A percentile compares a stretch with the other conserved stretches of the same genome.
phyloP scores from a whole-genome alignment of 2,797 vertebrate species.

The Lepus townsendii region DNA sequence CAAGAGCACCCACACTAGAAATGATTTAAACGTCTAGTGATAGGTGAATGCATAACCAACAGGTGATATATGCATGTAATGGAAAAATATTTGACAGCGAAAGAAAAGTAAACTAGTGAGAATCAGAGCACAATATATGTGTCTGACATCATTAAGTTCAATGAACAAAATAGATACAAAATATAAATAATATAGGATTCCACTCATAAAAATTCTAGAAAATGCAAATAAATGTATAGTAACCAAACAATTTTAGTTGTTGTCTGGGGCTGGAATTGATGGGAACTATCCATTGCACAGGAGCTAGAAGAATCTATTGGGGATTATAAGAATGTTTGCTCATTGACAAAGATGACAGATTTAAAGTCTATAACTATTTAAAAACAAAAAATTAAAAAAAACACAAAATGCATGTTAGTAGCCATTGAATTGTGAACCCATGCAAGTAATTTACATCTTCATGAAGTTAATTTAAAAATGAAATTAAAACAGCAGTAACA shows the following conservation, averaged over 20 bases:
- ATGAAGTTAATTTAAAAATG: neutral
- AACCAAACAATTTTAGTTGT: neutral
- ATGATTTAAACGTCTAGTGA: neutral
- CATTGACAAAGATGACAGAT: neutral
- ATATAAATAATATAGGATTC: neutral
- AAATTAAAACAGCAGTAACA: constrained; percentile 17
- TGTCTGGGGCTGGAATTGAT: neutral
- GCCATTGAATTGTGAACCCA: neutral
- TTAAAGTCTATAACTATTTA: neutral
- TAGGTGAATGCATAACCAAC: neutral
- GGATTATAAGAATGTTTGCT: neutral
- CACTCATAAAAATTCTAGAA: constrained; percentile 28
- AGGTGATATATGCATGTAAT: neutral
- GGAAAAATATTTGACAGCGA: neutral
- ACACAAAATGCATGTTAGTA: neutral
- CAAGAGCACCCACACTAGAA: neutral
- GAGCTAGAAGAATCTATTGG: neutral
- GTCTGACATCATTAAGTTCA: constrained; percentile 3
- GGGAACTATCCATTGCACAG: too few relatives aligned
- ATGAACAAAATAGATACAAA: neutral
- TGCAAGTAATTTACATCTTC: neutral
- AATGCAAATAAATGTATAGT: neutral
- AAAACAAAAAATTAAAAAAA: too few relatives aligned
- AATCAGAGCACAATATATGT: neutral
- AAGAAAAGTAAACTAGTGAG: neutral